A percentile compares a stretch with the other conserved stretches of the same genome.
Conservation (phyloP, 2,797 vertebrate genomes). For the Uromys caudimaculatus region DNA sequence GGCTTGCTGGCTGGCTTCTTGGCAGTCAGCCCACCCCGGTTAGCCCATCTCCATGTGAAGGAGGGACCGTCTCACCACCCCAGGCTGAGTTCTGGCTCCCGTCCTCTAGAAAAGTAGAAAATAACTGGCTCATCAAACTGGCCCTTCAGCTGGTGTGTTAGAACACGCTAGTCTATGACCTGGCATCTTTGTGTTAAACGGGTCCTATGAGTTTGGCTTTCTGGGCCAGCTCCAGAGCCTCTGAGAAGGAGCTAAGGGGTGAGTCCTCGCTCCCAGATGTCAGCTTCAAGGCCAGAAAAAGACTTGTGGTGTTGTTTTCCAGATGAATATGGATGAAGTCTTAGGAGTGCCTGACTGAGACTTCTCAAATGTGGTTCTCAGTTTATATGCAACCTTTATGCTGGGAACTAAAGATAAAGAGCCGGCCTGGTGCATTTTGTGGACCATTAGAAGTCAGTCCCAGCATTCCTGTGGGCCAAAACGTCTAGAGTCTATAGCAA, state of each 20-base stretch:
- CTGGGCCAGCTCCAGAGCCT: not conserved
- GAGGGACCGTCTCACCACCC: not conserved
- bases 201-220: conserved; percentile 62
- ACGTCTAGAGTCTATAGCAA: too few species aligned
- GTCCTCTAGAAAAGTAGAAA: not conserved
- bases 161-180: not conserved
- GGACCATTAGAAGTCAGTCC: not conserved
- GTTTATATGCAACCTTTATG: not conserved
- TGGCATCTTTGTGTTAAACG: conserved; percentile 31
- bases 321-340: not conserved
- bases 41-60: not conserved
- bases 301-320: not conserved
- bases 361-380: not conserved
- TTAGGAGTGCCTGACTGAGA: not conserved
- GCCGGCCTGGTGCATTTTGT: not conserved
- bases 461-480: not conserved
- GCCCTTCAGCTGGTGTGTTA: conserved; percentile 56
- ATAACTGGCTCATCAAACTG: conserved; percentile 31
- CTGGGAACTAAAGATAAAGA: not conserved
- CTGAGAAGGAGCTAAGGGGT: not conserved
- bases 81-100: not conserved
- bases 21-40: not conserved
- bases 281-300: not conserved
- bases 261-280: not conserved
- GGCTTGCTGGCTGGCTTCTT: conserved; percentile 14